Evolutionary conservation across 35 echinoderm and acorn worm genomes (phyloP).

Genomic region (Ptychodera flava): DNA sequence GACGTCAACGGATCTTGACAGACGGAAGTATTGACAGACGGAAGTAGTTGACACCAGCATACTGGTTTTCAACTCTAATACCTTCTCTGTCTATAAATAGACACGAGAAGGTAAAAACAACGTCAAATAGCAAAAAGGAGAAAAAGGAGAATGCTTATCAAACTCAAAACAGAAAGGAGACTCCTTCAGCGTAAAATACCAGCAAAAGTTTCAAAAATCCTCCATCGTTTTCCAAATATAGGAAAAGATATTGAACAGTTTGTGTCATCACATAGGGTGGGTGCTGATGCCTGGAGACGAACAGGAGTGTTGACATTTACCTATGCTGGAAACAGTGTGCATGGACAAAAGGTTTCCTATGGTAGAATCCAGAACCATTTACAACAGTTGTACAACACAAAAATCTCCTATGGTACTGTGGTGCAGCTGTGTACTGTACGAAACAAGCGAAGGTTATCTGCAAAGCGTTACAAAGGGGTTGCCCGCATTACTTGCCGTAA

Average conservation of each 20-base stretch:
- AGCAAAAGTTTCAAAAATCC: not conserved
- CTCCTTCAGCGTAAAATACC: conserved; percentile 21
- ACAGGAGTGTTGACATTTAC: conserved; percentile 39
- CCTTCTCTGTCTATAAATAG: too few species aligned
- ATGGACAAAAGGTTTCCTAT: conserved; percentile 17
- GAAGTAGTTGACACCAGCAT: too few species aligned
- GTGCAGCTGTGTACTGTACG: conserved; percentile 16
- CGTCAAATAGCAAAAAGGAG: not conserved
- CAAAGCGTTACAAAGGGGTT: conserved; percentile 22
- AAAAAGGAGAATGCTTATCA: conserved; percentile 11
- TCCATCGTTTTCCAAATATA: conserved; percentile 16
- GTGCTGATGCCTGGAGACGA: conserved; percentile 45
- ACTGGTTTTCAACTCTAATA: too few species aligned
- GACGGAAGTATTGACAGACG: too few species aligned
- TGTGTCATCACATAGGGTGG: not conserved
- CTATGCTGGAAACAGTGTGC: conserved; percentile 34
- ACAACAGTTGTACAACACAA: conserved; percentile 3
- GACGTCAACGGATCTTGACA: too few species aligned
- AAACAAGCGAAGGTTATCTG: conserved; percentile 15
- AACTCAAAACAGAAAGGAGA: not conserved
- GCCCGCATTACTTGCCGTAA: conserved; percentile 17
- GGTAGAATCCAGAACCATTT: not conserved
- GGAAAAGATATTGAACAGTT: conserved; percentile 35
- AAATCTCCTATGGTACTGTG: conserved; percentile 25
- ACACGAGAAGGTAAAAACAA: not conserved